These are phyloP conservation scores for Peromyscus melanophrys DNA, from an alignment of 2,797 vertebrate species.

Conservation along the genomic window DNA sequence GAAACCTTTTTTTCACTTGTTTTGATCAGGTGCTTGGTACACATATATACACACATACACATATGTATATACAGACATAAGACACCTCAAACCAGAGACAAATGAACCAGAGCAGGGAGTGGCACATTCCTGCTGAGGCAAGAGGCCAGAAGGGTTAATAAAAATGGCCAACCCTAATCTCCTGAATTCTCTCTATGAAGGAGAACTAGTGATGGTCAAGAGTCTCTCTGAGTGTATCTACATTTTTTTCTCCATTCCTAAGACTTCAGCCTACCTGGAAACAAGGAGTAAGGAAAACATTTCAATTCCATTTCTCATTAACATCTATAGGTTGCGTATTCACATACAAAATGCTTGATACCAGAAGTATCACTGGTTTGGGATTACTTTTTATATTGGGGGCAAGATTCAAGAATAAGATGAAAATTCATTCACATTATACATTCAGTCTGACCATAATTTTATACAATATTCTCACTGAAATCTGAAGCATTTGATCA, in stretches of 20 bases:
- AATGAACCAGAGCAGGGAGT: background rate
- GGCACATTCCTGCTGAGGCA: background rate
- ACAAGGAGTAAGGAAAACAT: background rate
- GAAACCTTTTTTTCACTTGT: constrained; percentile 26
- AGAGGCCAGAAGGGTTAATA: background rate
- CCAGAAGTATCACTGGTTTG: background rate
- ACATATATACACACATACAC: background rate
- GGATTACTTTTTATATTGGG: background rate
- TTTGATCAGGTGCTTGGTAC: background rate
- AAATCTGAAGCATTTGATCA: background rate
- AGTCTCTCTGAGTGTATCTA: background rate
- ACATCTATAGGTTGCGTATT: background rate
- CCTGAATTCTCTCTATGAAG: constrained; percentile 4
- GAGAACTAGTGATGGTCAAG: background rate
- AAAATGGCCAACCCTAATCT: background rate
- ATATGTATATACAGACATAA: background rate
- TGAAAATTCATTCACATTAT: background rate
- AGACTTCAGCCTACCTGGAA: background rate
- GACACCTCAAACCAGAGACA: constrained; percentile 33
- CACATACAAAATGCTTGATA: background rate
- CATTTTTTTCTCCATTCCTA: constrained; percentile 33
- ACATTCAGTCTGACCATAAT: background rate
- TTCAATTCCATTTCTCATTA: background rate
- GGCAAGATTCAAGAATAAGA: background rate
- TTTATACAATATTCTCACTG: background rate